Evolutionary conservation across 2,113 vertebrate genomes (phyloP).

Genomic region (Leptodactylus fuscus): DNA sequence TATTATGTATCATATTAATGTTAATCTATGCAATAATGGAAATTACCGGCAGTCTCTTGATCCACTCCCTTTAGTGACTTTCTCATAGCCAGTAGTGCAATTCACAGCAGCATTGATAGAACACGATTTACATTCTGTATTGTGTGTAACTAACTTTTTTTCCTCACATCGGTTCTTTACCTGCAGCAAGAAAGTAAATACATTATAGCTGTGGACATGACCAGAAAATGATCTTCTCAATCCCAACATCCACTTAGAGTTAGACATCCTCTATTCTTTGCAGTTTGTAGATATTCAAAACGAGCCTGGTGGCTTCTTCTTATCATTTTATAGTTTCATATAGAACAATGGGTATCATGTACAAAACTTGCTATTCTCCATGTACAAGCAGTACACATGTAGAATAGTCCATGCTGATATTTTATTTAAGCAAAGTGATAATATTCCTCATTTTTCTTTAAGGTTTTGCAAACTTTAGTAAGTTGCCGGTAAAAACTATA

Average conservation of each 20-base stretch:
- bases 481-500: too few relatives aligned
- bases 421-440: too few relatives aligned
- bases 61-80: conserved; percentile 67
- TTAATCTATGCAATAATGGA: too few relatives aligned
- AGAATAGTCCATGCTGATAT: too few relatives aligned
- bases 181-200: conserved; percentile 58
- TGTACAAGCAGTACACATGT: too few relatives aligned
- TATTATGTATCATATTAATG: not conserved
- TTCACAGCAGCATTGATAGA: conserved; percentile 58
- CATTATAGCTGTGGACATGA: not conserved
- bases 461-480: too few relatives aligned
- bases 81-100: conserved; percentile 73
- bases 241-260: not conserved
- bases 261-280: too few relatives aligned
- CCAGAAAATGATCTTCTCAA: too few relatives aligned
- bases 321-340: not conserved
- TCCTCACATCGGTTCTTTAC: conserved; percentile 70
- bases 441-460: too few relatives aligned
- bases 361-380: too few relatives aligned
- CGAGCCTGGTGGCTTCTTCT: not conserved
- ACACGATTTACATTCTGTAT: conserved; percentile 74
- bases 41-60: conserved; percentile 77
- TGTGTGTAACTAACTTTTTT: conserved; percentile 68
- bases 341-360: too few relatives aligned
- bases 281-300: not conserved